Evolutionary conservation across 2,888 invertebrate species (phyloP).

Genomic region (Idaea biselata): DNA sequence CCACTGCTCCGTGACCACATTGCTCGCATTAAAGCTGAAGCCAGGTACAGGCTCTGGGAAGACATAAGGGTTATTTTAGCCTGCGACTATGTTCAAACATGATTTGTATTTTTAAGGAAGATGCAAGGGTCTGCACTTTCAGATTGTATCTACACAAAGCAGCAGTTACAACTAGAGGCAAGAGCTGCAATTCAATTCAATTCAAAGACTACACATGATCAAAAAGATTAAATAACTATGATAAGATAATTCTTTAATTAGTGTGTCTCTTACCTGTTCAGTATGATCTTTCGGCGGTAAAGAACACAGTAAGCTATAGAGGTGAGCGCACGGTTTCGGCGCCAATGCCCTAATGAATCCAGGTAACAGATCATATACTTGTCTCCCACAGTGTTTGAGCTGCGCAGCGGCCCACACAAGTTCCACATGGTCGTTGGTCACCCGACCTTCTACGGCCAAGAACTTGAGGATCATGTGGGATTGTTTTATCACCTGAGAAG

Average conservation of each 20-base stretch:
- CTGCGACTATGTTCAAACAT: too few relatives aligned
- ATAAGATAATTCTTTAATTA: too few relatives aligned
- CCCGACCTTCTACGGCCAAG: constrained; percentile 93
- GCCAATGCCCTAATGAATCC: constrained; percentile 94
- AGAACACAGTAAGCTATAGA: constrained; percentile 92
- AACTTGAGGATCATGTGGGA: constrained; percentile 96
- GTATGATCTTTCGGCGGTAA: constrained; percentile 95
- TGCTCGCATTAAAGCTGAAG: constrained; percentile 93
- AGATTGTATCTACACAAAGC: too few relatives aligned
- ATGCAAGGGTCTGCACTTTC: too few relatives aligned
- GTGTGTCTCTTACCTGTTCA: constrained; percentile 85
- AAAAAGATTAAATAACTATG: too few relatives aligned
- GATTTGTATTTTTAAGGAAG: too few relatives aligned
- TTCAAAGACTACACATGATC: background rate
- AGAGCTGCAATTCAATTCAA: too few relatives aligned
- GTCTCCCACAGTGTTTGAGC: constrained; percentile 95
- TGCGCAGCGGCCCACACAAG: constrained; percentile 97
- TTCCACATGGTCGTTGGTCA: constrained; percentile 94
- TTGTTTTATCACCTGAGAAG: constrained; percentile 91
- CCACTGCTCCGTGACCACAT: constrained; percentile 89
- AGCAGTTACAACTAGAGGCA: too few relatives aligned
- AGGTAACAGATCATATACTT: constrained; percentile 94
- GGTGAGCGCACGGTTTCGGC: constrained; percentile 92
- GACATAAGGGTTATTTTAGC: background rate
- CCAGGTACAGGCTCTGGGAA: constrained; percentile 90